These are phyloP conservation scores for Nemotelus pantherinus DNA, from an alignment of 2,888 invertebrate genomes.

Conservation along the genomic window DNA sequence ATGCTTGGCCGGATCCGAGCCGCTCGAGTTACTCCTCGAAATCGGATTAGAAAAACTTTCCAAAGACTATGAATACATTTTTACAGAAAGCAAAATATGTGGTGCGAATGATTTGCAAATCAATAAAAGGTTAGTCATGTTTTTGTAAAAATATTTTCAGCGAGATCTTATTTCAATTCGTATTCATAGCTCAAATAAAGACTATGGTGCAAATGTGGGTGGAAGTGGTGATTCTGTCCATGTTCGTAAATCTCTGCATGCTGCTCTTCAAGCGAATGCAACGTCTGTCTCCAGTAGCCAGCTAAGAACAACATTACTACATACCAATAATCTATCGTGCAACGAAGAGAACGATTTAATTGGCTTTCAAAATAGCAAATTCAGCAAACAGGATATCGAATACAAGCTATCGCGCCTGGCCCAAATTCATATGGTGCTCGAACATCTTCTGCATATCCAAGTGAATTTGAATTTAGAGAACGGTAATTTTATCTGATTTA, in stretches of 20 bases:
- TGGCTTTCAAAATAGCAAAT: conserved; percentile 62
- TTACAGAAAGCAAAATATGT: conserved; percentile 62
- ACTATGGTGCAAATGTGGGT: background rate
- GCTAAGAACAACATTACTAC: conserved; percentile 59
- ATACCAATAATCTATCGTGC: conserved; percentile 54
- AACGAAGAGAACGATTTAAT: conserved; percentile 52
- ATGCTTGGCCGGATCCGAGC: conserved; percentile 61
- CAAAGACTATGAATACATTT: conserved; percentile 64
- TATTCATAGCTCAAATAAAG: background rate
- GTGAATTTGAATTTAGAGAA: conserved; percentile 60
- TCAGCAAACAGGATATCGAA: conserved; percentile 57
- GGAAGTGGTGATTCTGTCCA: conserved; percentile 49
- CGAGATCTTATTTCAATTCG: background rate
- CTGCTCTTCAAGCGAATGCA: conserved; percentile 56
- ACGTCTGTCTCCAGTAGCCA: conserved; percentile 42
- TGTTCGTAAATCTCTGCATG: conserved; percentile 61
- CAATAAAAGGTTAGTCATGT: conserved; percentile 40
- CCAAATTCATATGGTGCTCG: conserved; percentile 62
- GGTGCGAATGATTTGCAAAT: conserved; percentile 55
- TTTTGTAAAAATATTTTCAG: background rate
- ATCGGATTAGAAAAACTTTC: conserved; percentile 63
- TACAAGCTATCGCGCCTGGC: conserved; percentile 58
- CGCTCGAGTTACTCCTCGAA: conserved; percentile 63
- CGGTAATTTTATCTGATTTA: conserved; percentile 53
- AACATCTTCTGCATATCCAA: conserved; percentile 62